A percentile compares a stretch with the other conserved stretches of the same genome.
Conservation (phyloP, 2,113 vertebrate genomes). For the Notothenia rossii region DNA sequence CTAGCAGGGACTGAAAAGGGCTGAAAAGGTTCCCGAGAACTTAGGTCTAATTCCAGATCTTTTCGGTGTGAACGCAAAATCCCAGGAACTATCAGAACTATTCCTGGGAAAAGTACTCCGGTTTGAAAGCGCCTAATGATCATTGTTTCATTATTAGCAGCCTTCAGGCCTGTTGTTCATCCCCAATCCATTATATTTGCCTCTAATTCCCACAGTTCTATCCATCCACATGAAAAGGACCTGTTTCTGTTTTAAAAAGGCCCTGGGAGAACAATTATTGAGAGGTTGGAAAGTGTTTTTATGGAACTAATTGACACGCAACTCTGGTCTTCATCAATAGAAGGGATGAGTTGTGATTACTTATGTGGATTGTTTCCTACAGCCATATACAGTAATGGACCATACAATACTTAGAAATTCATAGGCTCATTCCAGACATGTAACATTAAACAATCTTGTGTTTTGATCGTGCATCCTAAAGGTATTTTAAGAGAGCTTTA, state of each 20-base stretch:
- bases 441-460: conserved; percentile 16
- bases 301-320: conserved; percentile 2
- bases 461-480: background rate
- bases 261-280: background rate
- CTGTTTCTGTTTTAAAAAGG: conserved; percentile 11
- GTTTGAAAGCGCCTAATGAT: too few relatives aligned
- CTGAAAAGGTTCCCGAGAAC: too few relatives aligned
- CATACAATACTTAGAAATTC: too few relatives aligned
- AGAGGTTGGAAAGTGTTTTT: conserved; percentile 17
- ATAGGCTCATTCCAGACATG: background rate
- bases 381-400: background rate
- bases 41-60: too few relatives aligned
- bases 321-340: background rate
- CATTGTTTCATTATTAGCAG: background rate
- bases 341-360: background rate
- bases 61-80: too few relatives aligned
- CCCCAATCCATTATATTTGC: background rate
- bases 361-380: background rate
- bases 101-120: too few relatives aligned
- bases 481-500: conserved; percentile 6
- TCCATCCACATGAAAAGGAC: conserved; percentile 28
- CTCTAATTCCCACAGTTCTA: conserved; percentile 12
- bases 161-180: background rate
- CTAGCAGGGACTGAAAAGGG: too few relatives aligned
- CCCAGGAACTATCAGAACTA: too few relatives aligned